A percentile compares a stretch with the other conserved stretches of the same genome.
These are phyloP conservation scores for Gastrophysa polygoni DNA, from an alignment of 2,888 invertebrate genomes.

Conservation along the genomic window DNA sequence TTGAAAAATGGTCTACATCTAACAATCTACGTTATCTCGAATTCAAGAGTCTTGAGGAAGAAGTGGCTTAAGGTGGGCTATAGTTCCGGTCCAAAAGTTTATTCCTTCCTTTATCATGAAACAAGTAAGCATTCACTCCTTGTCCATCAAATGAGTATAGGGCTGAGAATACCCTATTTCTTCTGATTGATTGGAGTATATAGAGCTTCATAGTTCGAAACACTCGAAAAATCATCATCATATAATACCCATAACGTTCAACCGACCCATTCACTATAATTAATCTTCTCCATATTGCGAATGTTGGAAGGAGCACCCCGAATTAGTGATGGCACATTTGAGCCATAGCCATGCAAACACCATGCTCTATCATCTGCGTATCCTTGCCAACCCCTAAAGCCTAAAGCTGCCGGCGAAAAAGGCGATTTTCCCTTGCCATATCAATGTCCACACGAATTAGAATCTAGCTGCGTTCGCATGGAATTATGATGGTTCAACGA, in stretches of 20 bases:
- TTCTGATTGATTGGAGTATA: background rate
- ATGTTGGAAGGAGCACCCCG: constrained; percentile 53
- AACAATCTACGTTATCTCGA: no score
- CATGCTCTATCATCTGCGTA: constrained; percentile 51
- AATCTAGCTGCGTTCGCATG: constrained; percentile 52
- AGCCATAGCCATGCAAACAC: constrained; percentile 58
- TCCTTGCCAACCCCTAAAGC: constrained; percentile 26
- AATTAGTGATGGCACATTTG: constrained; percentile 61
- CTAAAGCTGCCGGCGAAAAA: constrained; percentile 31
- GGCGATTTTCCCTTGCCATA: constrained; percentile 46
- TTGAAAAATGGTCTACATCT: no score
- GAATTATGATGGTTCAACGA: constrained; percentile 54
- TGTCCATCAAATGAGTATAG: no score
- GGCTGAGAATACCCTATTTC: no score
- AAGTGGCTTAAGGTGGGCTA: no score
- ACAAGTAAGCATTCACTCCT: no score
- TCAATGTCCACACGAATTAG: constrained; percentile 58
- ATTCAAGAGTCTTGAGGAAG: no score
- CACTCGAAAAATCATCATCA: constrained; percentile 50
- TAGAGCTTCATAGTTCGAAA: constrained; percentile 16
- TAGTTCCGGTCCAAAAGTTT: no score
- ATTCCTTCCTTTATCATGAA: no score
- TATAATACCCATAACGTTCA: constrained; percentile 49
- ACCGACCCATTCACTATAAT: constrained; percentile 50
- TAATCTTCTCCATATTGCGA: constrained; percentile 53